phyloP scores from a whole-genome alignment of 1,140 invertebrate species.

The Drosophila tsacasi region DNA sequence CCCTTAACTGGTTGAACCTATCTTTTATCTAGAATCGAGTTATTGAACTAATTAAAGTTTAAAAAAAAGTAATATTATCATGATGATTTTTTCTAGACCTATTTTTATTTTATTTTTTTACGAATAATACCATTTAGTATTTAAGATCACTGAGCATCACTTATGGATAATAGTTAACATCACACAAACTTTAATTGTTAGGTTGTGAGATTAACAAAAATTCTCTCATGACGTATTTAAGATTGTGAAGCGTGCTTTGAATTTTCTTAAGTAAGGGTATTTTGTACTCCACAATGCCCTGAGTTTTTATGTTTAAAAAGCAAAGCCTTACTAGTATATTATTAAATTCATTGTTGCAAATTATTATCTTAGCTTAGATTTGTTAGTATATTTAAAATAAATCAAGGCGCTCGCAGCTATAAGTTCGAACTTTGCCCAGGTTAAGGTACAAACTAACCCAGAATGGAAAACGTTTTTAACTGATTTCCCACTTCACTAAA shows the following conservation, averaged over 20 bases:
- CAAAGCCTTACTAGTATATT: background rate
- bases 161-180: no score
- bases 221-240: no score
- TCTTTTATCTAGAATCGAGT: background rate
- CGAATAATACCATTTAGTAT: no score
- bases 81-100: no score
- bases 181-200: no score
- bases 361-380: background rate
- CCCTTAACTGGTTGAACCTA: background rate
- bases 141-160: no score
- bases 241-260: no score
- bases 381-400: background rate
- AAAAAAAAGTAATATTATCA: no score
- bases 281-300: background rate
- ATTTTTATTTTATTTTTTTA: no score
- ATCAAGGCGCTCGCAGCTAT: background rate
- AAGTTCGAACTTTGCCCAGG: background rate
- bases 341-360: constrained; percentile 14
- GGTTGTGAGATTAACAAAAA: no score
- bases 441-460: background rate
- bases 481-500: background rate
- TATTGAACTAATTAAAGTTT: background rate
- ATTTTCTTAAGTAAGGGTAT: background rate
- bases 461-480: background rate
- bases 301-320: background rate